phyloP scores from a whole-genome alignment of 2,888 invertebrate genomes.

The Leptogaster cylindrica region DNA sequence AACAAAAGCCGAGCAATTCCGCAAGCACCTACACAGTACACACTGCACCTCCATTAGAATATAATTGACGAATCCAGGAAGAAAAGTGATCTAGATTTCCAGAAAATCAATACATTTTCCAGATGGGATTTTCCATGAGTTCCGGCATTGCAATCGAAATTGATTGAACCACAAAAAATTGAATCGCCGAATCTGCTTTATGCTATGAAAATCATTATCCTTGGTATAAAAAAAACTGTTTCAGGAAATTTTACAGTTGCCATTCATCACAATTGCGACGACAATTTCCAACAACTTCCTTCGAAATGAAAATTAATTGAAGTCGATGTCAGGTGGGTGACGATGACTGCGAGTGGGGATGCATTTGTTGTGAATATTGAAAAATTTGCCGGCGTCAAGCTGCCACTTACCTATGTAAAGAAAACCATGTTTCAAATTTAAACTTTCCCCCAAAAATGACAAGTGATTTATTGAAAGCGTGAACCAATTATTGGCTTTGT shows the following conservation, averaged over 20 bases:
- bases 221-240: not conserved
- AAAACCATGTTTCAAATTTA: too few species aligned
- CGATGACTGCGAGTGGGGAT: too few species aligned
- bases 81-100: not conserved
- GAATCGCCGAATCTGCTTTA: not conserved
- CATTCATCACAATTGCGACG: not conserved
- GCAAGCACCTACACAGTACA: not conserved
- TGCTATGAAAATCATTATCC: not conserved
- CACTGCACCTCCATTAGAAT: conserved; percentile 1
- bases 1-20: not conserved
- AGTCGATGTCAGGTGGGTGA: too few species aligned
- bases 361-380: too few species aligned
- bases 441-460: too few species aligned
- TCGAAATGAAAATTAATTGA: too few species aligned
- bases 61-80: not conserved
- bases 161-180: not conserved
- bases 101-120: not conserved
- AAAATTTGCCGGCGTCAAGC: too few species aligned
- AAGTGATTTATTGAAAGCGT: too few species aligned
- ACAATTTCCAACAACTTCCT: too few species aligned
- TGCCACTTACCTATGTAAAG: too few species aligned
- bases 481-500: too few species aligned
- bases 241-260: too few species aligned
- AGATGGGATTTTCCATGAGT: not conserved
- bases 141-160: not conserved